A percentile compares a stretch with the other conserved stretches of the same genome.
Conservation (phyloP, 2,888 invertebrate species). For the Chironomus tentans region DNA sequence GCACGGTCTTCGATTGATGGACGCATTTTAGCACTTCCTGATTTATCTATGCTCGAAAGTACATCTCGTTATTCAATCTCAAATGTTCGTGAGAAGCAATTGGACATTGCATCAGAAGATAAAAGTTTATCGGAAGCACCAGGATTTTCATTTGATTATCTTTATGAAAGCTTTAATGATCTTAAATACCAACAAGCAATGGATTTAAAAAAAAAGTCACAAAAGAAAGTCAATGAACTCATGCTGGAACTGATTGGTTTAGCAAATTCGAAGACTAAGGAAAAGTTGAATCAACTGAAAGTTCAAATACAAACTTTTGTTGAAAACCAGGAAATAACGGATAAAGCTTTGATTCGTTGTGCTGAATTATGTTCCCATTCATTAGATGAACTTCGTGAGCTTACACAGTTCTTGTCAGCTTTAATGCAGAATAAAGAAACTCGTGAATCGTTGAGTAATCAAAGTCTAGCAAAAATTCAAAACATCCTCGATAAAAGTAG, state of each 20-base stretch:
- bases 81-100: no score
- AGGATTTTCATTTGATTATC: background rate
- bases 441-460: conserved; percentile 45
- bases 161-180: conserved; percentile 14
- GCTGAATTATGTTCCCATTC: conserved; percentile 40
- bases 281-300: background rate
- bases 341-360: conserved; percentile 30
- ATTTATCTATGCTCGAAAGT: no score
- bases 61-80: no score
- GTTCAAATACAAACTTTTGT: background rate
- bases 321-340: conserved; percentile 4
- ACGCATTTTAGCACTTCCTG: no score
- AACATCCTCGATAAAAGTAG: conserved; percentile 47
- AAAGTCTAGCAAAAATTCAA: conserved; percentile 44
- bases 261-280: background rate
- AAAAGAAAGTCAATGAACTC: conserved; percentile 3
- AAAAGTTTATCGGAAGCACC: background rate
- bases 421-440: conserved; percentile 48
- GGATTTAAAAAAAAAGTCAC: background rate
- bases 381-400: conserved; percentile 49
- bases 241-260: background rate
- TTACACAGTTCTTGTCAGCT: conserved; percentile 52
- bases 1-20: no score
- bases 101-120: no score
- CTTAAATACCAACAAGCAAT: conserved; percentile 17